Percentiles rank a stretch among this genome's conserved stretches.
These are phyloP conservation scores for Gari tellinella DNA, from an alignment of 2,888 invertebrate species.

Conservation along the genomic window DNA sequence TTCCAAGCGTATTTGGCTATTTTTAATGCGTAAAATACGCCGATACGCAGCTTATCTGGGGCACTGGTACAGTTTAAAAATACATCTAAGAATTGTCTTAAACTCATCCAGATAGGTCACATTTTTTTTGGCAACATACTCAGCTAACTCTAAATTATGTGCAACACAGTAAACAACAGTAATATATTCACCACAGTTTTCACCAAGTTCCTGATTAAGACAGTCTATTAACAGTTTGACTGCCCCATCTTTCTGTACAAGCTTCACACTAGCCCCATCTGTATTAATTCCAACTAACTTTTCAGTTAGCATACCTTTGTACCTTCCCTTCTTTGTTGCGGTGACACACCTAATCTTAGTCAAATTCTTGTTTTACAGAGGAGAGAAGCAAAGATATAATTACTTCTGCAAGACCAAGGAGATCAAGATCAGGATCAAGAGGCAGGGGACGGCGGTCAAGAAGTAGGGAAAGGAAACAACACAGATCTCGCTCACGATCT, in stretches of 20 bases:
- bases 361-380: too few species aligned
- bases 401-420: slow-evolving; percentile 39
- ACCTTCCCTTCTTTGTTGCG: too few species aligned
- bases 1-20: too few species aligned
- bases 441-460: slow-evolving; percentile 77
- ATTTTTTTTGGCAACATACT: slow-evolving; percentile 12
- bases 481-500: slow-evolving; percentile 75
- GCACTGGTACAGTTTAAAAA: slow-evolving; percentile 16
- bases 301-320: background rate
- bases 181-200: background rate
- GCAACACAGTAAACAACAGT: slow-evolving; percentile 14
- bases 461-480: slow-evolving; percentile 73
- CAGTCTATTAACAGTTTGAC: slow-evolving; percentile 17
- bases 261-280: slow-evolving; percentile 30
- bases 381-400: background rate
- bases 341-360: too few species aligned
- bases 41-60: too few species aligned
- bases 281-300: slow-evolving; percentile 27
- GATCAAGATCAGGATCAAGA: slow-evolving; percentile 68
- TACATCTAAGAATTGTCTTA: slow-evolving; percentile 11
- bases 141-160: slow-evolving; percentile 16
- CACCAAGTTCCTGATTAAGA: background rate
- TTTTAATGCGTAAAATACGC: too few species aligned
- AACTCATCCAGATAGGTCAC: slow-evolving; percentile 7
- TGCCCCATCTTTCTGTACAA: slow-evolving; percentile 29